phyloP scores from a whole-genome alignment of 2,797 vertebrate species.

The Darevskia mixta region DNA sequence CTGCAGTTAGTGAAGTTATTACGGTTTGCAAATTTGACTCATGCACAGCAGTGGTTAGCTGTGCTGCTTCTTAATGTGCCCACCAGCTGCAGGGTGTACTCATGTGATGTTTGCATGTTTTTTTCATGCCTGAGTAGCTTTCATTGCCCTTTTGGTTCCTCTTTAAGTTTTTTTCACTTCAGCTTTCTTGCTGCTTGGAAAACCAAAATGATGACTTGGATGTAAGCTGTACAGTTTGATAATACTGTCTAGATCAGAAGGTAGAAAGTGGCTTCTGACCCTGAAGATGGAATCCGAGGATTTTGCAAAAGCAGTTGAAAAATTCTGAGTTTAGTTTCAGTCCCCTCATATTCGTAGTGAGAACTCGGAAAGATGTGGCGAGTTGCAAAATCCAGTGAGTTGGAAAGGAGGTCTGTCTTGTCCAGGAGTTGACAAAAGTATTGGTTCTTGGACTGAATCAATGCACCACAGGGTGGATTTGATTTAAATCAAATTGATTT shows the following conservation, averaged over 20 bases:
- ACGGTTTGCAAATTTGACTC: not conserved
- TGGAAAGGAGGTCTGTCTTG: not conserved
- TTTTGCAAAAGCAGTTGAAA: not conserved
- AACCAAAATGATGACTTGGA: not conserved
- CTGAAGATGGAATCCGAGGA: not conserved
- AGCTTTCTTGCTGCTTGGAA: not conserved
- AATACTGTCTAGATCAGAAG: not conserved
- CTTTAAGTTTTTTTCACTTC: not conserved
- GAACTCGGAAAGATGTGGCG: no score
- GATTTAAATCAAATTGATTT: no score
- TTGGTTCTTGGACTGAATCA: not conserved
- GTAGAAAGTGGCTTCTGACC: not conserved
- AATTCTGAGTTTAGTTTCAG: no score
- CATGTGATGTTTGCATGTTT: not conserved
- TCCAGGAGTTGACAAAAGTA: not conserved
- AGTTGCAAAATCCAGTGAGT: not conserved
- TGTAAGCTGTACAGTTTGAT: not conserved
- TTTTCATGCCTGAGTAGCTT: not conserved
- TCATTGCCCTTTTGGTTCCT: not conserved
- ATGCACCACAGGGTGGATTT: no score
- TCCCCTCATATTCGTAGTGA: not conserved
- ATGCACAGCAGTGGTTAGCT: not conserved
- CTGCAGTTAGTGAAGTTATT: no score
- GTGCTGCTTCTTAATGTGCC: not conserved
- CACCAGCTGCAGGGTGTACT: not conserved